Evolutionary conservation across 2,113 vertebrate species (phyloP).

Genomic region (Leuciscus idus): DNA sequence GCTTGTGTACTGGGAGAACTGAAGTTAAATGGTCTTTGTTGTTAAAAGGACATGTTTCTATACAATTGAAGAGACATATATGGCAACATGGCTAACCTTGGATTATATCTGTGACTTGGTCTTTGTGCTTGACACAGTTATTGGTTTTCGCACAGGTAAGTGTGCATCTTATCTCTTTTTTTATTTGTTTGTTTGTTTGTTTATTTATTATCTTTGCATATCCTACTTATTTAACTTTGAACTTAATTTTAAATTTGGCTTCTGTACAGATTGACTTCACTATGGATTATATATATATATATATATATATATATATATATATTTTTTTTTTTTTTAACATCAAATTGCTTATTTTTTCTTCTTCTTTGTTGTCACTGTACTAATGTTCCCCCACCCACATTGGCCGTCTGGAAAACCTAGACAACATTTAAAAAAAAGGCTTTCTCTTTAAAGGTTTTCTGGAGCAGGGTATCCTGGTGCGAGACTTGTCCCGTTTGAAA

Average conservation of each 20-base stretch:
- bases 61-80: constrained; percentile 74
- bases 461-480: constrained; percentile 86
- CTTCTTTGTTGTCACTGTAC: too few relatives aligned
- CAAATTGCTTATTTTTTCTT: too few relatives aligned
- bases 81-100: constrained; percentile 80
- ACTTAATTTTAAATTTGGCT: neutral
- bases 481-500: constrained; percentile 68
- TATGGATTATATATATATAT: too few relatives aligned
- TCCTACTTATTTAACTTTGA: neutral
- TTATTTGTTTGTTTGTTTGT: neutral
- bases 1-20: neutral
- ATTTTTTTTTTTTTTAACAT: too few relatives aligned
- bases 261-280: neutral
- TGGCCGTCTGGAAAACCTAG: neutral
- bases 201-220: neutral
- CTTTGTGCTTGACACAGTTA: constrained; percentile 81
- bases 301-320: too few relatives aligned
- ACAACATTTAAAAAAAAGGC: neutral
- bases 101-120: constrained; percentile 84
- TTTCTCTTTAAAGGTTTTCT: constrained; percentile 78
- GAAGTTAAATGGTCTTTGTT: neutral
- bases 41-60: constrained; percentile 84
- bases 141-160: constrained; percentile 83
- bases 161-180: neutral
- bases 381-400: neutral